phyloP scores from a whole-genome alignment of 2,888 invertebrate species.

The Chrysolina haemoptera region DNA sequence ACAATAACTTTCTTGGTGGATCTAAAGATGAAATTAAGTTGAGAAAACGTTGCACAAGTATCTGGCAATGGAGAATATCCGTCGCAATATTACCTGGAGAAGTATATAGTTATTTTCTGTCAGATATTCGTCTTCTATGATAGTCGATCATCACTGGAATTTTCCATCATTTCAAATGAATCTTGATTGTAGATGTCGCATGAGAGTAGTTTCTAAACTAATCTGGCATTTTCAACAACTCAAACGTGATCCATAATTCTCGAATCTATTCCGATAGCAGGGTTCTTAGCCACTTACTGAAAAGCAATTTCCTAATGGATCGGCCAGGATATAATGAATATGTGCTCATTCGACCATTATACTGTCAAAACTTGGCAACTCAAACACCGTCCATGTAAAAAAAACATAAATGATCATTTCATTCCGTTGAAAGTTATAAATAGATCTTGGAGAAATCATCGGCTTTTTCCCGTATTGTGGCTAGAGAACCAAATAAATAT shows the following conservation, averaged over 20 bases:
- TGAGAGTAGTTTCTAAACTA: no score
- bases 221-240: not conserved
- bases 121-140: no score
- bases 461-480: conserved; percentile 12
- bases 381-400: not conserved
- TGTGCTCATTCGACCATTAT: conserved; percentile 15
- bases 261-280: not conserved
- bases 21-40: no score
- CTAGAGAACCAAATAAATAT: conserved; percentile 38
- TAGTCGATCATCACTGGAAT: no score
- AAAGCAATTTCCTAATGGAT: conserved; percentile 21
- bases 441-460: conserved; percentile 8
- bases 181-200: not conserved
- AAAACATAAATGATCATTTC: not conserved
- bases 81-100: no score
- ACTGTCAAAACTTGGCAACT: conserved; percentile 23
- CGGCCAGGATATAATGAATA: conserved; percentile 12
- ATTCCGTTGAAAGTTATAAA: not conserved
- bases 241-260: not conserved
- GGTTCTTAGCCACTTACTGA: not conserved
- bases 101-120: no score
- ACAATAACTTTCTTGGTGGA: no score
- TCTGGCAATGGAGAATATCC: no score
- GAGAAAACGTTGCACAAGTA: no score
- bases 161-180: no score